phyloP scores from a whole-genome alignment of 2,113 vertebrate species.

The Saguinus midas region DNA sequence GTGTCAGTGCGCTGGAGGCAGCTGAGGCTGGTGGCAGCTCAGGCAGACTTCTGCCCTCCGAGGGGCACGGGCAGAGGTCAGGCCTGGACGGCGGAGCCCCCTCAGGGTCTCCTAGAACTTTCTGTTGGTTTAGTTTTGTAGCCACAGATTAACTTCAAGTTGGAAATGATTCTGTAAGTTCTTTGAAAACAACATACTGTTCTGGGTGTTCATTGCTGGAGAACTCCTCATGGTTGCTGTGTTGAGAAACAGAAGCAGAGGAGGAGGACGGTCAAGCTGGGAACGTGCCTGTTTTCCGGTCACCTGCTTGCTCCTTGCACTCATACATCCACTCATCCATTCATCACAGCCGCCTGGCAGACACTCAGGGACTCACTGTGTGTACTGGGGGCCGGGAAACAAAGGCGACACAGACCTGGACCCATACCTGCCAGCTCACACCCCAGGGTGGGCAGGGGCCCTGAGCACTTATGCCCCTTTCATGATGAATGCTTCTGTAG shows the following conservation, averaged over 20 bases:
- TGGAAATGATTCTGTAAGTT: background rate
- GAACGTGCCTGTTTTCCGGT: accelerated
- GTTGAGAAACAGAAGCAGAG: accelerated
- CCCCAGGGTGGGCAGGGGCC: background rate
- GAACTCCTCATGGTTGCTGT: accelerated
- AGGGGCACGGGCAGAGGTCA: background rate
- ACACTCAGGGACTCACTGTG: background rate
- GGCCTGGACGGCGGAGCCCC: background rate
- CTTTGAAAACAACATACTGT: accelerated
- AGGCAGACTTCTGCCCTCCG: background rate
- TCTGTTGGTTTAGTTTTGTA: background rate
- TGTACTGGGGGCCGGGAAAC: background rate
- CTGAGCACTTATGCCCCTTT: too few species aligned
- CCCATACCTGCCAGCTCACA: background rate
- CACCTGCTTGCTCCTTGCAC: accelerated
- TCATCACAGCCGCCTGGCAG: background rate
- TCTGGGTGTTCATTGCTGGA: accelerated
- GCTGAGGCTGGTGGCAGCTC: background rate
- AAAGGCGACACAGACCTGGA: accelerated
- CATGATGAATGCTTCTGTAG: accelerated
- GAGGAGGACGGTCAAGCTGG: accelerated
- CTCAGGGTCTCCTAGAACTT: background rate
- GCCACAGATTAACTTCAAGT: background rate
- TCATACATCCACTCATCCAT: too few species aligned
- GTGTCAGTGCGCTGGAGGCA: accelerated